These are phyloP conservation scores for Pteropus alecto DNA, from an alignment of 2,113 vertebrate species.

Conservation along the genomic window DNA sequence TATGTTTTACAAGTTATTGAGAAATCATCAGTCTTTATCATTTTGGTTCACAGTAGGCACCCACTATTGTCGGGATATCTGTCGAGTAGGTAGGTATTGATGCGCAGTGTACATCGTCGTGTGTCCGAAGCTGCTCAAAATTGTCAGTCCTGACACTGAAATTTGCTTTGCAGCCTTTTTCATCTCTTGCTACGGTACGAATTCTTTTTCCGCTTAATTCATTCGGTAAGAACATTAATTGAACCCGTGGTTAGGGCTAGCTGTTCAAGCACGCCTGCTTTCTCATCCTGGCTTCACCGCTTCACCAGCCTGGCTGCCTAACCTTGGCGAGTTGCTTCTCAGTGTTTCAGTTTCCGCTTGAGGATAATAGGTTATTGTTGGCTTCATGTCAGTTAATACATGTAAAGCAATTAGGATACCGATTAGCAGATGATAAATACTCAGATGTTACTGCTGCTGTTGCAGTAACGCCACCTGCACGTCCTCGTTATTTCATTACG, in stretches of 20 bases:
- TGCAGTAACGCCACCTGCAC: background rate
- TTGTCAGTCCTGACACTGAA: background rate
- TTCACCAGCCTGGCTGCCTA: background rate
- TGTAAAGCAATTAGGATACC: background rate
- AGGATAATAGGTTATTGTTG: constrained; percentile 17
- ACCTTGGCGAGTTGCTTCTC: background rate
- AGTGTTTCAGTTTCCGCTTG: background rate
- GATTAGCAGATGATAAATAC: background rate
- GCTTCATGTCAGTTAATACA: background rate
- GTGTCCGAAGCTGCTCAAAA: background rate
- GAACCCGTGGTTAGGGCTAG: background rate
- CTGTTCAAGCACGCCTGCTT: background rate
- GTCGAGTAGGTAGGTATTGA: background rate
- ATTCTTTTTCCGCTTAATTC: background rate
- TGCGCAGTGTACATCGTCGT: background rate
- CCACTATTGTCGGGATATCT: background rate
- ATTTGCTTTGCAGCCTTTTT: background rate
- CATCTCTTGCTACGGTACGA: background rate
- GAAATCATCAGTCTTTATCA: background rate
- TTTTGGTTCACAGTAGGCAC: background rate
- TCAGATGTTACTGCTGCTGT: background rate
- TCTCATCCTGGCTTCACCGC: background rate
- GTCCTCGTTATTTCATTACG: background rate
- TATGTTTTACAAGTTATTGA: background rate
- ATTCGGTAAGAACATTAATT: background rate